Evolutionary conservation across 1,140 invertebrate genomes (phyloP).

Genomic region (Bombyx mori): DNA sequence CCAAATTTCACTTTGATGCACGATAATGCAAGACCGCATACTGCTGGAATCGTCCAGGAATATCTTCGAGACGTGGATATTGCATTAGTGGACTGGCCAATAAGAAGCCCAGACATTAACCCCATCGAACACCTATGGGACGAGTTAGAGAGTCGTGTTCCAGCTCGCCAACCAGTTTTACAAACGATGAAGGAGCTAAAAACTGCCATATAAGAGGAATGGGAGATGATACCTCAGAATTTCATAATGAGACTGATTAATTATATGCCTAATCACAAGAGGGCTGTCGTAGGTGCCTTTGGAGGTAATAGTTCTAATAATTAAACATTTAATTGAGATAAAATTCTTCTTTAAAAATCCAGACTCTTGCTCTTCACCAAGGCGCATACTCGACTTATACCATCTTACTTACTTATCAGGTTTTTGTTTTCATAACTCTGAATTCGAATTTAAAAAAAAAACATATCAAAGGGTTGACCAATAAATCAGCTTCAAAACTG

Average conservation of each 20-base stretch:
- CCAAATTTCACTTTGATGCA: too few species aligned
- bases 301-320: conserved; percentile 12
- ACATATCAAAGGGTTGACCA: too few species aligned
- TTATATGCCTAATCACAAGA: too few species aligned
- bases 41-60: conserved; percentile 7
- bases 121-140: conserved; percentile 14
- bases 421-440: too few species aligned
- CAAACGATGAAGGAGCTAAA: conserved; percentile 12
- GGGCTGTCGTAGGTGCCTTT: conserved; percentile 16
- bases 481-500: too few species aligned
- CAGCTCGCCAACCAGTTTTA: conserved; percentile 4
- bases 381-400: too few species aligned
- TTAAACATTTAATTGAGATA: not conserved
- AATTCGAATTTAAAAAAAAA: too few species aligned
- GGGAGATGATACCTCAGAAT: too few species aligned
- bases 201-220: conserved; percentile 15
- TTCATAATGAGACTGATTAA: too few species aligned
- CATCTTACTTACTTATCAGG: too few species aligned
- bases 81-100: not conserved
- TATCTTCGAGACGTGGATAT: conserved; percentile 14
- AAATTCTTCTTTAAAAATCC: too few species aligned
- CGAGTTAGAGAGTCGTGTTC: conserved; percentile 13
- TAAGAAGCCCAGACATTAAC: conserved; percentile 8
- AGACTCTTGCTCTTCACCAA: too few species aligned
- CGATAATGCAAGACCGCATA: conserved; percentile 17